These are phyloP conservation scores for Stenichneumon culpator DNA, from an alignment of 2,888 invertebrate genomes.

Conservation along the genomic window DNA sequence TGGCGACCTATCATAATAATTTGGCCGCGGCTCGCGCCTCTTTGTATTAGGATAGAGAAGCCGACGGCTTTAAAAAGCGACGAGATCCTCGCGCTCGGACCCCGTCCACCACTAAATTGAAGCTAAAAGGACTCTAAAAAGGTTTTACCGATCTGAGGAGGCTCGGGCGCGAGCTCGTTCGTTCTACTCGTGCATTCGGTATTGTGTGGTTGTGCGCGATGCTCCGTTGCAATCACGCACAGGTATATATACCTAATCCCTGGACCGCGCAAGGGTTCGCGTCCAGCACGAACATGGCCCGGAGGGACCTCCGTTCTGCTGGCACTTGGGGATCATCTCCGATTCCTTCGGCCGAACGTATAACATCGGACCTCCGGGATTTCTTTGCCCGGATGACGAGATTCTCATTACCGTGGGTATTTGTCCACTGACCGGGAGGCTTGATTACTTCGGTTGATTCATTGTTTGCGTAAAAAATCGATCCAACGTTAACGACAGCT, in stretches of 20 bases:
- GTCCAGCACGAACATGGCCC: slow-evolving; percentile 47
- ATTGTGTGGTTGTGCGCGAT: slow-evolving; percentile 67
- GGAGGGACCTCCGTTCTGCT: slow-evolving; percentile 26
- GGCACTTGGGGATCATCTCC: slow-evolving; percentile 41
- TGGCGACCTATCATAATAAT: slow-evolving; percentile 85
- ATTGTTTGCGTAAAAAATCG: background rate
- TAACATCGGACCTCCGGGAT: slow-evolving; percentile 33
- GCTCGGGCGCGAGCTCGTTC: slow-evolving; percentile 45
- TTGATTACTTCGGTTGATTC: background rate
- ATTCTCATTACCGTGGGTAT: background rate
- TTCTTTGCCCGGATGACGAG: background rate
- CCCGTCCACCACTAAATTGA: slow-evolving; percentile 79
- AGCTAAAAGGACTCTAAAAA: slow-evolving; percentile 81
- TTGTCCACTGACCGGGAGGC: background rate
- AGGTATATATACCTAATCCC: slow-evolving; percentile 66
- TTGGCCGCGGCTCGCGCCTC: slow-evolving; percentile 84
- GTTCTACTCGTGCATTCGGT: slow-evolving; percentile 42
- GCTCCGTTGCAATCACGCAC: slow-evolving; percentile 65
- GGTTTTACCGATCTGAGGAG: slow-evolving; percentile 80
- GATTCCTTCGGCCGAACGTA: slow-evolving; percentile 46
- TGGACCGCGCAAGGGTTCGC: slow-evolving; percentile 24
- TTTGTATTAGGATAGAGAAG: slow-evolving; percentile 84
- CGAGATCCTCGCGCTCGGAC: slow-evolving; percentile 50
- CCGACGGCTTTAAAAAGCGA: slow-evolving; percentile 76
- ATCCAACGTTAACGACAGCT: slow-evolving; percentile 4